Evolutionary conservation across 2,797 vertebrate genomes (phyloP).

Genomic region (Hydrocynus forskahlii): DNA sequence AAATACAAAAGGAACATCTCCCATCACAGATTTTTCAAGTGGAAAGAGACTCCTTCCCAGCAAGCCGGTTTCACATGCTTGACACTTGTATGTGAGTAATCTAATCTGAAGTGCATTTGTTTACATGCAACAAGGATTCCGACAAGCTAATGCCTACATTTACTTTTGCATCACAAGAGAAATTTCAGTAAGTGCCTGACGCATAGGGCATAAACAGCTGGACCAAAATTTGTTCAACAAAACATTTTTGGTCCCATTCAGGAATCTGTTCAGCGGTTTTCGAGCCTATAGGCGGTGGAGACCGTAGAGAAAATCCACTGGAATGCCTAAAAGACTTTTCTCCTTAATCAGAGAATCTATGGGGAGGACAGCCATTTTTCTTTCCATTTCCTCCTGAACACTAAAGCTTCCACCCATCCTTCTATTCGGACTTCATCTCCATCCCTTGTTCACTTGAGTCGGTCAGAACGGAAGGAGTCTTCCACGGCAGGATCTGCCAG

Average conservation of each 20-base stretch:
- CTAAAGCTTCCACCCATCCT: slow-evolving; percentile 1
- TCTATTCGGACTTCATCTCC: slow-evolving; percentile 1
- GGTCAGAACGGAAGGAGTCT: slow-evolving; percentile 91
- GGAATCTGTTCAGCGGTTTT: slow-evolving; percentile 40
- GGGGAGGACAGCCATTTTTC: neutral
- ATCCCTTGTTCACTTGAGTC: slow-evolving; percentile 78
- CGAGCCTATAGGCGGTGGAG: slow-evolving; percentile 1
- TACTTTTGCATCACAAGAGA: slow-evolving; percentile 57
- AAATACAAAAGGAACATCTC: slow-evolving; percentile 7
- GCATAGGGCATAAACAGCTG: slow-evolving; percentile 45
- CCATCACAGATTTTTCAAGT: slow-evolving; percentile 27
- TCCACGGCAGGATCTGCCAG: slow-evolving; percentile 89
- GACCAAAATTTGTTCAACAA: slow-evolving; percentile 35
- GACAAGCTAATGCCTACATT: slow-evolving; percentile 68
- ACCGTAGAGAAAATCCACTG: slow-evolving; percentile 39
- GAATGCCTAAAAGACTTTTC: slow-evolving; percentile 43
- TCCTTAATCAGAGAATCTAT: slow-evolving; percentile 1
- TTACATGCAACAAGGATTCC: slow-evolving; percentile 65
- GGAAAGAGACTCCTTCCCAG: neutral
- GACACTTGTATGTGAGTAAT: slow-evolving; percentile 46
- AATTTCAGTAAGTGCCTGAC: slow-evolving; percentile 64
- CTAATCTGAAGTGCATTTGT: slow-evolving; percentile 58
- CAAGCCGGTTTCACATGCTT: slow-evolving; percentile 47
- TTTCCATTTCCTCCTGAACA: neutral
- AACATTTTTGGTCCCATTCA: slow-evolving; percentile 45